These are phyloP conservation scores for Platorchestia sp. DNA, from an alignment of 1,140 invertebrate genomes.

Conservation along the genomic window DNA sequence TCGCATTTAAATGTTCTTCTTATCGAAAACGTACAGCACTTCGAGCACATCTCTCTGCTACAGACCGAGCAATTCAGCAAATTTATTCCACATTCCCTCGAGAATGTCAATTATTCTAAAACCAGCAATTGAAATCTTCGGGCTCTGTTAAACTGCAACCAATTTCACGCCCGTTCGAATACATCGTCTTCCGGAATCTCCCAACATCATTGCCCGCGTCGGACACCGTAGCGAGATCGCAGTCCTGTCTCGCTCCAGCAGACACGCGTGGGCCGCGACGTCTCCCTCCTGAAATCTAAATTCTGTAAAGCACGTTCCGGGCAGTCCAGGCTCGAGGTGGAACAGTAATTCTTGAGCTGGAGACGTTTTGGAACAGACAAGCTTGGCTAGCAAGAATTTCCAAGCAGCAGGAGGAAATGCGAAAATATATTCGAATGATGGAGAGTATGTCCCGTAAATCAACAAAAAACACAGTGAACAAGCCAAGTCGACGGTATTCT, in stretches of 20 bases:
- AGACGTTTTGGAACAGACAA: background rate
- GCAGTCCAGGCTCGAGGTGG: background rate
- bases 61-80: background rate
- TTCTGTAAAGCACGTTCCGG: background rate
- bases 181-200: background rate
- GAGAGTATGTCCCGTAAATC: background rate
- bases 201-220: background rate
- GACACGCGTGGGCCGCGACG: background rate
- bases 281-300: background rate
- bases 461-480: background rate
- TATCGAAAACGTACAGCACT: background rate
- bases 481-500: background rate
- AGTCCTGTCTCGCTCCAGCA: background rate
- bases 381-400: background rate
- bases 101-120: background rate
- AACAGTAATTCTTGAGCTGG: background rate
- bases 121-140: background rate
- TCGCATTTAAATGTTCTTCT: too few relatives aligned
- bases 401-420: background rate
- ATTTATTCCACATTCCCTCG: background rate
- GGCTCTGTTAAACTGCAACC: slow-evolving; percentile 6
- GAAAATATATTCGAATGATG: background rate
- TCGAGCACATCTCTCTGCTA: background rate
- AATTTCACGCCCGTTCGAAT: background rate
- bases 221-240: background rate